A percentile compares a stretch with the other conserved stretches of the same genome.
phyloP scores from a whole-genome alignment of 2,113 vertebrate species.

The Chamaetylas fuelleborni region DNA sequence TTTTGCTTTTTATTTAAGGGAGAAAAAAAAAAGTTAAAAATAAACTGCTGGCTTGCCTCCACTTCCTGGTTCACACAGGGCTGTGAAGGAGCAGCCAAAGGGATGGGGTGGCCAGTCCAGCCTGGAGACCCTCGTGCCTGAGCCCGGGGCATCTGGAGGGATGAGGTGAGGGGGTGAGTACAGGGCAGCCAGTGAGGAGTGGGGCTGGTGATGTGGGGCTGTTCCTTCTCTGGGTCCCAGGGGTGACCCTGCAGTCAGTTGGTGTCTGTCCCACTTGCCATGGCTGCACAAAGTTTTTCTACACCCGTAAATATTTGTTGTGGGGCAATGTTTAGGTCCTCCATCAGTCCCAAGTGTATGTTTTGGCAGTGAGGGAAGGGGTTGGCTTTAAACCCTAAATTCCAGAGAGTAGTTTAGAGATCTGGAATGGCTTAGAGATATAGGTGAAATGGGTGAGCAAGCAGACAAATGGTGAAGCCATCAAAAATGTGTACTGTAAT shows the following conservation, averaged over 20 bases:
- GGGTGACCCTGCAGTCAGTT: accelerated
- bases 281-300: accelerated
- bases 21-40: constrained; percentile 31
- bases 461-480: neutral
- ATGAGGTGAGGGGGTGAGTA: neutral
- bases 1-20: neutral
- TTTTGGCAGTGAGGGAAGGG: neutral
- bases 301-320: neutral
- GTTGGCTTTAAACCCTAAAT: neutral
- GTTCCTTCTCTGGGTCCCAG: accelerated
- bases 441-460: neutral
- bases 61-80: neutral
- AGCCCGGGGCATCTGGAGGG: accelerated
- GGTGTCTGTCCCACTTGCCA: neutral
- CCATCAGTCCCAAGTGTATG: accelerated
- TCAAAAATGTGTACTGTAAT: neutral
- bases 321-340: neutral
- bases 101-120: neutral
- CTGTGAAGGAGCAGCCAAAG: neutral
- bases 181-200: neutral
- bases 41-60: neutral
- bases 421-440: neutral
- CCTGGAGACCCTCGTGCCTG: neutral
- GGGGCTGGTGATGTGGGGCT: accelerated
- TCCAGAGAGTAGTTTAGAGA: neutral